Evolutionary conservation across 2,113 vertebrate genomes (phyloP), one percentile per base, ranked within the genome.

Genomic region (Crotalus tigris): DNA sequence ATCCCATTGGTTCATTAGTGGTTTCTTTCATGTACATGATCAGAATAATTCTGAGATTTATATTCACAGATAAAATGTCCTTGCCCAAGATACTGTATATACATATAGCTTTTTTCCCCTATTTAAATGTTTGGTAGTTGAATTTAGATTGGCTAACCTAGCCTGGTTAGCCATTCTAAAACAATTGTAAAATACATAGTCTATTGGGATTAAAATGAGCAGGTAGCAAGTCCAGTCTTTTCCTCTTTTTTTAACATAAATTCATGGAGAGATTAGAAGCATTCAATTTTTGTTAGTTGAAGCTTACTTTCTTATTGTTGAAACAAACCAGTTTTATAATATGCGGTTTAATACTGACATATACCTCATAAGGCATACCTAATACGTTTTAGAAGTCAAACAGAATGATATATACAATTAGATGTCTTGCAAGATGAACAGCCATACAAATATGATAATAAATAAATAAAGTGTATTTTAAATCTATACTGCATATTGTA

Each of bases 1-100:
- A 23, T 58, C 2, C 21, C 9, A 53, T 54, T 90, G 1, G 46
- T 53, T 90, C 49, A 90, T 10, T 69, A 39, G 17, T 5, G 9
- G 9, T n/a, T 75, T 59, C 23, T 90, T 54, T 19, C 90, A 54
- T 5, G 49, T 11, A 75, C 64, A 24, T 75, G 17, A 15, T 21
- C 21, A 21, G 13, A 3, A 55, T 75, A 88, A 29, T 93, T 92
- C 88, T 44, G 44, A 93, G 24, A 1, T 49, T 3, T 17, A 13
- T 75, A 17, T 90, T 61, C 58, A n/a, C 69, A 85, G 86, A 17
- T 92, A 7, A 46, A n/a, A 59, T 89, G 61, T 94, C 88, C 85
- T 46, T 85, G 85, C 85, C 26, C 2, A 39, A 0, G 0, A 0
- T 33, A 39, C 39, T 39, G 39, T 39, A n/a, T 85, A 44, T 0